Evolutionary conservation across 1,140 invertebrate genomes (phyloP).

Genomic region (Drosophila pseudoobscura): DNA sequence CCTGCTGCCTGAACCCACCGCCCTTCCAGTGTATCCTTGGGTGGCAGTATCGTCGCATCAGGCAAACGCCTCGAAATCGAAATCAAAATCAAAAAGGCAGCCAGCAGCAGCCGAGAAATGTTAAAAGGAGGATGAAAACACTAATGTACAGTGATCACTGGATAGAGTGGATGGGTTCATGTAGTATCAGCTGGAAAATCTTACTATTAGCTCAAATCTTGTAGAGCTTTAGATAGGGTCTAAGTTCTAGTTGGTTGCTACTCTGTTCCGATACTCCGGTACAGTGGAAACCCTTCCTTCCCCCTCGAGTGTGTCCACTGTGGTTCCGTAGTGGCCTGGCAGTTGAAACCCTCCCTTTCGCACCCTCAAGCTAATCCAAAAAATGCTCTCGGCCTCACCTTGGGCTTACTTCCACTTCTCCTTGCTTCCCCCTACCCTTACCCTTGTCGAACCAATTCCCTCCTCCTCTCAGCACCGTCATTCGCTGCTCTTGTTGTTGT

Average conservation of each 20-base stretch:
- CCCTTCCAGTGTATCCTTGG: conserved; percentile 45
- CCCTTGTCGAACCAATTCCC: too few relatives aligned
- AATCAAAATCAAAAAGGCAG: conserved; percentile 83
- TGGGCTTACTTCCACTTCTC: conserved; percentile 2
- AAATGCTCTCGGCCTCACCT: conserved; percentile 40
- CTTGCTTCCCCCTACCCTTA: neutral
- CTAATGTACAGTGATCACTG: conserved; percentile 1
- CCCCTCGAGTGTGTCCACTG: neutral
- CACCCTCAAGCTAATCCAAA: conserved; percentile 54
- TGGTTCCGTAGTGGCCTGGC: neutral
- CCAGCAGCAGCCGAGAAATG: conserved; percentile 25
- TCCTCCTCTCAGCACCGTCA: too few relatives aligned
- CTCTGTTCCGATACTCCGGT: too few relatives aligned
- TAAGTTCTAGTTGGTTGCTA: too few relatives aligned
- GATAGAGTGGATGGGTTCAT: too few relatives aligned
- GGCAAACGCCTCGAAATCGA: conserved; percentile 82
- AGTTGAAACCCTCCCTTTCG: conserved; percentile 38
- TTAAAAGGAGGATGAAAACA: conserved; percentile 39
- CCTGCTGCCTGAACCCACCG: conserved; percentile 19
- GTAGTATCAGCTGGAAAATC: too few relatives aligned
- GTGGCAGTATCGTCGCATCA: conserved; percentile 81
- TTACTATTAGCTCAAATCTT: neutral
- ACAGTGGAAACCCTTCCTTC: neutral
- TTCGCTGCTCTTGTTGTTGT: conserved; percentile 47
- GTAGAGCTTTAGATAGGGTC: too few relatives aligned